A percentile compares a stretch with the other conserved stretches of the same genome.
phyloP scores from a whole-genome alignment of 1,140 invertebrate genomes.

The Fopius arisanus region DNA sequence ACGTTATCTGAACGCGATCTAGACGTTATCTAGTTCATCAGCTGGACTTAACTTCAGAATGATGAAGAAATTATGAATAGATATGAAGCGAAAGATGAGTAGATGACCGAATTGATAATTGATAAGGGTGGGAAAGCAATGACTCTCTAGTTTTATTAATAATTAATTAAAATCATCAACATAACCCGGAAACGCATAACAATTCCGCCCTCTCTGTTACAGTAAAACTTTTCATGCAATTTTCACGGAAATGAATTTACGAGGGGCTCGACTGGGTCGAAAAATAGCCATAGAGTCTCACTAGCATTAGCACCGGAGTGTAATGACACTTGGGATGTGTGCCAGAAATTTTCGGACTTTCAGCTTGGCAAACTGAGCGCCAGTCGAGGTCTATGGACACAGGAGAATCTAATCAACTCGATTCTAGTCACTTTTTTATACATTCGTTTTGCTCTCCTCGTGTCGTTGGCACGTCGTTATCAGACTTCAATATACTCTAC shows the following conservation, averaged over 20 bases:
- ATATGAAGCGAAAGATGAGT: no score
- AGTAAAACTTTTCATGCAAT: background rate
- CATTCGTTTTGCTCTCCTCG: background rate
- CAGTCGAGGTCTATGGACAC: conserved; percentile 5
- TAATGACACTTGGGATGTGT: conserved; percentile 41
- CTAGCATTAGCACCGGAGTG: conserved; percentile 28
- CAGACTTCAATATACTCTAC: background rate
- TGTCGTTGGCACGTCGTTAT: background rate
- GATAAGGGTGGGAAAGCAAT: no score
- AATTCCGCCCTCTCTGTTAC: background rate
- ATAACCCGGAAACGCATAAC: background rate
- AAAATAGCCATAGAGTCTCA: conserved; percentile 15
- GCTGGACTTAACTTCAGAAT: no score
- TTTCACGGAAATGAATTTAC: conserved; percentile 10
- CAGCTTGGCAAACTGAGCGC: conserved; percentile 7
- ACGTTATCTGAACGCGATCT: no score
- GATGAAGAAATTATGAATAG: no score
- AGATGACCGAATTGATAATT: no score
- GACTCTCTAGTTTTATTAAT: background rate
- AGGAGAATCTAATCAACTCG: background rate
- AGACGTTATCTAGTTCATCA: no score
- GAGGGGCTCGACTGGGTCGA: background rate
- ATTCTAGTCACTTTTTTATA: background rate
- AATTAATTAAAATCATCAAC: background rate
- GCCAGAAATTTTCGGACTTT: conserved; percentile 35